Conservation (phyloP, 2,888 invertebrate genomes). For the Mongoloraphidia duomilia region DNA sequence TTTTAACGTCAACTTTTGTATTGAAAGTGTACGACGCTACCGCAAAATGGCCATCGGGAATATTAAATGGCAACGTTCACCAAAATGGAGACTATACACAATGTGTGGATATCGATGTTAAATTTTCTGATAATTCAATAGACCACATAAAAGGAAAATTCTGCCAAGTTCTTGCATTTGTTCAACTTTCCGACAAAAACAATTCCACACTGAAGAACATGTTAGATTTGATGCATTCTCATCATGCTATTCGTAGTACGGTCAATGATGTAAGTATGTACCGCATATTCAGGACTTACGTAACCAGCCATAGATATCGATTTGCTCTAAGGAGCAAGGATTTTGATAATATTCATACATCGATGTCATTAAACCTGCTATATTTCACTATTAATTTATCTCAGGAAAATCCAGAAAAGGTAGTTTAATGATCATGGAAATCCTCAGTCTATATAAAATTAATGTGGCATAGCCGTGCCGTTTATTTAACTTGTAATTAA, state of each 20-base stretch:
- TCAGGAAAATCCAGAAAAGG: no score
- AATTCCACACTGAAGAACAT: not conserved
- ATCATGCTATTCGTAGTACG: constrained; percentile 5
- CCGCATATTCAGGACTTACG: no score
- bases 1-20: no score
- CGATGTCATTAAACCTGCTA: no score
- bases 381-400: no score
- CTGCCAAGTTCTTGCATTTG: not conserved
- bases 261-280: constrained; percentile 7
- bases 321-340: no score
- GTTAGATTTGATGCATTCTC: constrained; percentile 6
- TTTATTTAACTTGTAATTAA: no score
- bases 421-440: no score
- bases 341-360: no score
- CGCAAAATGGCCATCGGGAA: constrained; percentile 6
- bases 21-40: constrained; percentile 8
- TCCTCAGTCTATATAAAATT: no score
- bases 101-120: constrained; percentile 3
- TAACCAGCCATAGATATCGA: no score
- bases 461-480: no score
- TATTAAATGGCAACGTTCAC: constrained; percentile 7
- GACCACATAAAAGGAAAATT: not conserved
- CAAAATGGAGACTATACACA: constrained; percentile 6
- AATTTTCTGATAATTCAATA: not conserved
- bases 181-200: not conserved